Percentiles rank a stretch among this genome's conserved stretches.
Conservation (phyloP, 2,797 vertebrate species). For the Notamacropus eugenii region DNA sequence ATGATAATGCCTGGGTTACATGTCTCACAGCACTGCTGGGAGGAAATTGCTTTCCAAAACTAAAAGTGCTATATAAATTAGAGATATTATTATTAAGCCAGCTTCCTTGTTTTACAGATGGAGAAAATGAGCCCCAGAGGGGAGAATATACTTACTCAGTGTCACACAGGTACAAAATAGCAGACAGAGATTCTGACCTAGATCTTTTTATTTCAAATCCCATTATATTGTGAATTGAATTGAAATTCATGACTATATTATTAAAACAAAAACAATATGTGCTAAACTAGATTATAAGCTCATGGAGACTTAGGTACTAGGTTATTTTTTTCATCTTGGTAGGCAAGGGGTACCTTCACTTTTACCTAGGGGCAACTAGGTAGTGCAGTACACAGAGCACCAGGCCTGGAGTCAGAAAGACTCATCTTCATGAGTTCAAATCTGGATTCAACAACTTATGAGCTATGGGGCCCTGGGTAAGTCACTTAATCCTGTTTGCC, state of each 20-base stretch:
- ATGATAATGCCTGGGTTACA: neutral
- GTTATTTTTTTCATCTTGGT: neutral
- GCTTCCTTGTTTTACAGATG: neutral
- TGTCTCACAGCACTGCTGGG: neutral
- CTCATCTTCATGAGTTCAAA: neutral
- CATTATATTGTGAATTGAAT: neutral
- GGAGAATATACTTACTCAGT: neutral
- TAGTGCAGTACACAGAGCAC: fast-evolving
- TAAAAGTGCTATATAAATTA: neutral
- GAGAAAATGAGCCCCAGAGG: neutral
- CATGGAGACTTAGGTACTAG: neutral
- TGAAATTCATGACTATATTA: neutral
- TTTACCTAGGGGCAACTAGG: neutral
- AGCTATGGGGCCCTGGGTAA: neutral
- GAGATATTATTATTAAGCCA: neutral
- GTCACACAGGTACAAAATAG: neutral
- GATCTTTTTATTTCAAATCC: neutral
- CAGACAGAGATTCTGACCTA: neutral
- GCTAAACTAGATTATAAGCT: neutral
- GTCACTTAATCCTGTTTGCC: neutral
- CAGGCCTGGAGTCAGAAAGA: neutral
- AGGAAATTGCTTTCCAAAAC: neutral
- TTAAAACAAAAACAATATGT: neutral
- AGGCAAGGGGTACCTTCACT: neutral
- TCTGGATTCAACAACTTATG: neutral